phyloP scores from a whole-genome alignment of 2,888 invertebrate species.

The Athetis lepigone region DNA sequence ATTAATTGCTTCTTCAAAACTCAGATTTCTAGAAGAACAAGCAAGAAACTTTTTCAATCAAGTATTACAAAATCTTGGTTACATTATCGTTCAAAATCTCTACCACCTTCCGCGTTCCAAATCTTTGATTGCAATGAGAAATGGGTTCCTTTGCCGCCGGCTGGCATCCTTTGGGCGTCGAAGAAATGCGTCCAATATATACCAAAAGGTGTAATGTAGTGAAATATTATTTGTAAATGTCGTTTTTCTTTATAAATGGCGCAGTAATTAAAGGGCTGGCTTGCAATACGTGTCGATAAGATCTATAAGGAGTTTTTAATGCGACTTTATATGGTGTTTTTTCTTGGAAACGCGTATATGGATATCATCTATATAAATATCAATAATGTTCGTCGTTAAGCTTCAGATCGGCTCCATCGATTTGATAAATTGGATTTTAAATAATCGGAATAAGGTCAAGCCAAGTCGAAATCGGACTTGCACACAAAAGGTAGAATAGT shows the following conservation, averaged over 20 bases:
- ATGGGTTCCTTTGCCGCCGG: constrained; percentile 14
- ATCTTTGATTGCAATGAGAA: constrained; percentile 29
- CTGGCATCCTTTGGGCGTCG: background rate
- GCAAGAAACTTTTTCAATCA: too few species aligned
- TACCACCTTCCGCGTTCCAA: constrained; percentile 12
- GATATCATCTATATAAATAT: constrained; percentile 2
- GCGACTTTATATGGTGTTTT: constrained; percentile 7
- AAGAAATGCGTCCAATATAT: constrained; percentile 7
- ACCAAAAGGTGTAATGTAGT: constrained; percentile 4
- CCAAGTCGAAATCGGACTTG: too few species aligned
- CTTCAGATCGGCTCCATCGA: too few species aligned
- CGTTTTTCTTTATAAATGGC: constrained; percentile 15
- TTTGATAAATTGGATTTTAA: too few species aligned
- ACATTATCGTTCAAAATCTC: background rate
- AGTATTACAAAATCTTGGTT: too few species aligned
- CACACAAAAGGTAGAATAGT: too few species aligned
- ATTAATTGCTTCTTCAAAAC: too few species aligned
- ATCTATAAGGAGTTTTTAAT: constrained; percentile 32
- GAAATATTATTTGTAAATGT: constrained; percentile 21
- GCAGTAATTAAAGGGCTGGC: constrained; percentile 43
- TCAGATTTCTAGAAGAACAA: too few species aligned
- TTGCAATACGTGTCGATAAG: constrained; percentile 28
- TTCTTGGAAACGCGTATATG: constrained; percentile 27
- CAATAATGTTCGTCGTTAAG: too few species aligned
- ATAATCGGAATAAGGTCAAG: too few species aligned